A percentile compares a stretch with the other conserved stretches of the same genome.
Evolutionary conservation across 1,140 invertebrate species (phyloP).

Genomic region (Bicyclus anynana): DNA sequence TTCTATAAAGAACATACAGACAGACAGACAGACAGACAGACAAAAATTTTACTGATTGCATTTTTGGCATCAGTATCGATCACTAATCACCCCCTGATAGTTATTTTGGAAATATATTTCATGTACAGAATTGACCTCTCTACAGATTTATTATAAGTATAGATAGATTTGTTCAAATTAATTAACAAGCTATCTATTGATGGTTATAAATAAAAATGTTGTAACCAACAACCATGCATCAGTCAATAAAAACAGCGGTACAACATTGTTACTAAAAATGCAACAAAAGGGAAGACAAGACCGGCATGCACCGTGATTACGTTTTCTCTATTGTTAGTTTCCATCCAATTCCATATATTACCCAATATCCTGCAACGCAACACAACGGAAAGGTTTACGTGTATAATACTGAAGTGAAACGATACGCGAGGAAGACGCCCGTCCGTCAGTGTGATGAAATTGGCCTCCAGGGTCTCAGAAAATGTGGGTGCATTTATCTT

Average conservation of each 20-base stretch:
- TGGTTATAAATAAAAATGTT: too few species aligned
- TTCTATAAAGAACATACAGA: too few species aligned
- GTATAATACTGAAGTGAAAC: constrained; percentile 4
- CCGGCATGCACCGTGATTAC: neutral
- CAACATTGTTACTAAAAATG: neutral
- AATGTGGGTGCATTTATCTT: neutral
- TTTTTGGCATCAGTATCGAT: too few species aligned
- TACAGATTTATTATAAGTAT: too few species aligned
- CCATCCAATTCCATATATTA: constrained; percentile 4
- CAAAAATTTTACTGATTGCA: too few species aligned
- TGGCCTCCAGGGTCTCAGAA: neutral
- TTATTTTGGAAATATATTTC: too few species aligned
- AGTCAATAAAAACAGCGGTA: neutral
- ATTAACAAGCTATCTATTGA: too few species aligned
- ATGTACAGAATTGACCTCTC: too few species aligned
- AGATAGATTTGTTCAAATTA: too few species aligned
- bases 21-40: too few species aligned
- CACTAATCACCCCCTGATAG: too few species aligned
- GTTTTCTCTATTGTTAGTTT: neutral
- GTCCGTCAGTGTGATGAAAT: neutral
- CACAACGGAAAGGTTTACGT: constrained; percentile 1
- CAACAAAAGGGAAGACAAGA: neutral
- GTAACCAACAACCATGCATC: too few species aligned
- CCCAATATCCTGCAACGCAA: constrained; percentile 2
- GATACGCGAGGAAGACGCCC: constrained; percentile 1